Percentiles rank a stretch among this genome's conserved stretches.
Evolutionary conservation across 1,140 invertebrate species (phyloP).

Genomic region (Calephelis nemesis): DNA sequence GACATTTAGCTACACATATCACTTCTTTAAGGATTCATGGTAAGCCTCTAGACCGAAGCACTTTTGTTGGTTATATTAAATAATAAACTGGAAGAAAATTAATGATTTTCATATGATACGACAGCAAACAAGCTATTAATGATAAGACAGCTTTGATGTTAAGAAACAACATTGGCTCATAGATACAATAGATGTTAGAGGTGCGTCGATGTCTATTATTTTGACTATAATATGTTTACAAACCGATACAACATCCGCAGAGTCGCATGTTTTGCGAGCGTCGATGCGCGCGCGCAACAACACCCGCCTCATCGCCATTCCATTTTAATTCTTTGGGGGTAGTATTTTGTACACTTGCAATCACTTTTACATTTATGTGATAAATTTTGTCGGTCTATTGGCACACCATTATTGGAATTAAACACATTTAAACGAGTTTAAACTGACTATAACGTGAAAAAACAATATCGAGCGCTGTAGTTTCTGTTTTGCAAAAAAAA

Average conservation of each 20-base stretch:
- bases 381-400: constrained; percentile 44
- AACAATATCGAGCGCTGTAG: too few species aligned
- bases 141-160: neutral
- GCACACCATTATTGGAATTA: neutral
- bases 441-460: too few species aligned
- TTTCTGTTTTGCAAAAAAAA: neutral
- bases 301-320: constrained; percentile 54
- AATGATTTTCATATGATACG: neutral
- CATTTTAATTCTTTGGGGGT: constrained; percentile 41
- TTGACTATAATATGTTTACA: constrained; percentile 33
- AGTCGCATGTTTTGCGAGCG: constrained; percentile 65
- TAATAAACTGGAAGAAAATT: too few species aligned
- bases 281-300: constrained; percentile 44
- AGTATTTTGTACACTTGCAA: constrained; percentile 51
- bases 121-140: neutral
- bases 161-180: too few species aligned
- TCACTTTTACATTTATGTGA: constrained; percentile 60
- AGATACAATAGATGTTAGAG: too few species aligned
- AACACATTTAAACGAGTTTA: neutral
- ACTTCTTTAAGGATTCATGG: too few species aligned
- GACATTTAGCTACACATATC: too few species aligned
- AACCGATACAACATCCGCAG: constrained; percentile 72
- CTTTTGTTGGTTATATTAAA: too few species aligned
- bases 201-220: neutral
- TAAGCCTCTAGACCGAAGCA: too few species aligned